Percentiles rank a stretch among this genome's conserved stretches.
Evolutionary conservation across 2,797 vertebrate species (phyloP).

Genomic region (Sebastes melanostomus): DNA sequence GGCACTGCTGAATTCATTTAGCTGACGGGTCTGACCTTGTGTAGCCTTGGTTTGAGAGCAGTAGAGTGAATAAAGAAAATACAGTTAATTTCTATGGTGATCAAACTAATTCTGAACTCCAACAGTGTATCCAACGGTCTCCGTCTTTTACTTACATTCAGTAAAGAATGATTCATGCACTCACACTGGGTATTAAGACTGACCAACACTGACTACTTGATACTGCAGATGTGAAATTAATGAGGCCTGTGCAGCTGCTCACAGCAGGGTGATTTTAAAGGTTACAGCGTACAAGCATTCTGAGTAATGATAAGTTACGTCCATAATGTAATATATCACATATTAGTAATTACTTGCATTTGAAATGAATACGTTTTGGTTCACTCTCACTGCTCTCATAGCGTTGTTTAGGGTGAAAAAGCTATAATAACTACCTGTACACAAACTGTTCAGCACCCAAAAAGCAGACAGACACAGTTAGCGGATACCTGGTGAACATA

Average conservation of each 20-base stretch:
- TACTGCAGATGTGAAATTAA: background rate
- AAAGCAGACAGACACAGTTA: background rate
- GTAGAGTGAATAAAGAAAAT: background rate
- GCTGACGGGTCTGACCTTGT: background rate
- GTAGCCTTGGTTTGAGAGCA: background rate
- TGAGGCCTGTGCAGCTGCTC: background rate
- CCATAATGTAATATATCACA: too few relatives aligned
- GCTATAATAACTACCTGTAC: background rate
- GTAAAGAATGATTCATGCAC: background rate
- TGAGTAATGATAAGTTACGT: background rate
- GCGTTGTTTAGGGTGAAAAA: background rate
- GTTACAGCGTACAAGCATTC: background rate
- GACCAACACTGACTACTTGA: background rate
- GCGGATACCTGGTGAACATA: accelerated
- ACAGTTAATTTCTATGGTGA: background rate
- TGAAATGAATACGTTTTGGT: accelerated
- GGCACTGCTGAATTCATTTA: background rate
- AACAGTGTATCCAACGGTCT: background rate
- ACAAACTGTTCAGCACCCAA: background rate
- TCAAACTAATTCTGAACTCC: background rate
- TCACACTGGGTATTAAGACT: background rate
- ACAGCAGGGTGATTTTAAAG: background rate
- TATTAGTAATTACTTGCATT: background rate
- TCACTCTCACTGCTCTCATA: background rate
- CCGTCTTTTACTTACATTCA: background rate